Conservation (phyloP, 2,113 vertebrate species). For the Delphinus delphis region DNA sequence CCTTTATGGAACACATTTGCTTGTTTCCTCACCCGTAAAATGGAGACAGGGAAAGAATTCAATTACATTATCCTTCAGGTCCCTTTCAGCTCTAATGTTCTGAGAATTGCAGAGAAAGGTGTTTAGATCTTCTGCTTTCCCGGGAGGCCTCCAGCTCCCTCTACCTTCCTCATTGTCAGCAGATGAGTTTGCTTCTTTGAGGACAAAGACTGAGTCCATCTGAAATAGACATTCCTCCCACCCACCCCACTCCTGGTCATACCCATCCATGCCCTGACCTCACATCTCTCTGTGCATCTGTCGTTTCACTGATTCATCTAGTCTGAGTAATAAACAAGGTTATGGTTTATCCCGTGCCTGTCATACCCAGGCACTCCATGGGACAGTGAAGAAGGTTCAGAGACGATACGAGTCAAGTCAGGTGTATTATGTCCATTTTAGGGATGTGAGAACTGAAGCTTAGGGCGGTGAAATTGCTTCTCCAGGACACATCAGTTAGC, state of each 20-base stretch:
- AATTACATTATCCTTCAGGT: neutral
- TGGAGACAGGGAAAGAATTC: neutral
- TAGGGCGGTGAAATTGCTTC: neutral
- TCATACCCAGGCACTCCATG: neutral
- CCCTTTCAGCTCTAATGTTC: neutral
- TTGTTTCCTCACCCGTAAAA: neutral
- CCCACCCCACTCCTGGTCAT: rapidly evolving
- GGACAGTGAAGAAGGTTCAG: neutral
- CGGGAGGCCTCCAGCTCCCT: neutral
- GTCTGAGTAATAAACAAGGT: neutral
- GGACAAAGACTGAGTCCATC: neutral
- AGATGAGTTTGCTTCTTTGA: neutral
- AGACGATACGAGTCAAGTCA: neutral
- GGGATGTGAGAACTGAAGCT: no score
- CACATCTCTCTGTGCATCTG: neutral
- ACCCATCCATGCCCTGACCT: neutral
- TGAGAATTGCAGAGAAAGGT: neutral
- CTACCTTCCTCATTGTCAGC: neutral
- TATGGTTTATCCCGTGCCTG: neutral
- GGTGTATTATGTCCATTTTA: neutral
- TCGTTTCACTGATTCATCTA: neutral
- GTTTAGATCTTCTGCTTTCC: neutral
- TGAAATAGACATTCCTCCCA: neutral
- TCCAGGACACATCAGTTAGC: neutral
- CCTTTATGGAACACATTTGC: neutral